phyloP scores from a whole-genome alignment of 2,113 vertebrate species.

The Hippocampus zosterae region DNA sequence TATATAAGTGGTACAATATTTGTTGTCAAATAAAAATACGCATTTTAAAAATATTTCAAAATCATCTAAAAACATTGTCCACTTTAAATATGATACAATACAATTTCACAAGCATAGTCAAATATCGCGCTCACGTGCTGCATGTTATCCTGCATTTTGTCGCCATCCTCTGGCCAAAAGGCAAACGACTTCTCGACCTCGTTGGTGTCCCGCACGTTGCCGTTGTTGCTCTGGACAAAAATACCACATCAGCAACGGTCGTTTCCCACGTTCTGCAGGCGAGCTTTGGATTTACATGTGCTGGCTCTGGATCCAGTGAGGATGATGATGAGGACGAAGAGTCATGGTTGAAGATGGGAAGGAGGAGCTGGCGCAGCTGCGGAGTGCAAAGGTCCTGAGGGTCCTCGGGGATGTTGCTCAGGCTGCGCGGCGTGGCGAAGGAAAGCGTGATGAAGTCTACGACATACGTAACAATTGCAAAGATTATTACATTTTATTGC shows the following conservation, averaged over 20 bases:
- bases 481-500: background rate
- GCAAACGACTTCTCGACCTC: slow-evolving; percentile 70
- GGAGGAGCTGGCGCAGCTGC: slow-evolving; percentile 74
- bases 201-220: slow-evolving; percentile 47
- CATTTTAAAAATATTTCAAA: background rate
- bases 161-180: slow-evolving; percentile 37
- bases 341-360: slow-evolving; percentile 74
- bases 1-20: too few relatives aligned
- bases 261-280: background rate
- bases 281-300: slow-evolving; percentile 22
- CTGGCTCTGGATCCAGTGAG: background rate
- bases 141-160: slow-evolving; percentile 44
- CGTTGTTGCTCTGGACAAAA: slow-evolving; percentile 35
- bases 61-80: background rate
- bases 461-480: background rate
- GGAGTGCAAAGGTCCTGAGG: slow-evolving; percentile 81
- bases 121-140: slow-evolving; percentile 16
- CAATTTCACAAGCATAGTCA: background rate
- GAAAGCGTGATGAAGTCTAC: slow-evolving; percentile 60
- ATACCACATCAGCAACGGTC: background rate
- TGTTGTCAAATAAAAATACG: background rate
- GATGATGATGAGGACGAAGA: slow-evolving; percentile 14
- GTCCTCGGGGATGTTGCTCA: slow-evolving; percentile 42
- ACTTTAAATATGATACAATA: background rate
- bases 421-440: slow-evolving; percentile 60